Base-by-base conservation (phyloP, 1,140 invertebrate genomes). In the Pseudoatta argentina region DNA sequence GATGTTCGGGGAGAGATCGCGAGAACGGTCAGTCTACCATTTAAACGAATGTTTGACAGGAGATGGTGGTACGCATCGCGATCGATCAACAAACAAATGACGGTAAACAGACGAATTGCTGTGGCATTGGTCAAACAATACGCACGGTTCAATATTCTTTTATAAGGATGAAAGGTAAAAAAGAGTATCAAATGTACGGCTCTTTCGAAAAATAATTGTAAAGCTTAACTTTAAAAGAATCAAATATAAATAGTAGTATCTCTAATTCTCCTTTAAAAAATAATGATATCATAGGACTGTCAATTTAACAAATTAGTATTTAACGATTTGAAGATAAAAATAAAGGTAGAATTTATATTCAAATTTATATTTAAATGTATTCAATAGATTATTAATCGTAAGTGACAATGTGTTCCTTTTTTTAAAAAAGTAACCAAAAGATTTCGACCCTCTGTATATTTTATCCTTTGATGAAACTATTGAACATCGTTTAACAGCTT, bases 81-180 rank as follows among this genome's bases (percentile, higher is more conserved):
- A 89, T 89, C 77, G 85, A 89, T 89, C 59, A 39, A 24, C 34
- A 59, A 57, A 27, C 83, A 82, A 39, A 8, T 39, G 34, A 57
- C 18, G 24, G 77, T 76, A 89, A 89, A 88, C 51, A 86, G 44
- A 57, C 53, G 76, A 89, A 82, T 83, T 89, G 48, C 78, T 63
- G 16, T 57, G 77, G 79, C 72, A 44, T 61, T 82, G 59, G 55
- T 87, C 59, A 77, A 87, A 89, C 53, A 86, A 75, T 39, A 39
- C 34, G n/a, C 69, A 63, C 86, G 79, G 64, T 73, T 55, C 18
- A 16, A 34, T 6, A 8, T 2, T 64, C 8, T 48, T 78, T 24
- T 5, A 30, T 57, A 57, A 57, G 6, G 18, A 57, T 7, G n/a
- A 57, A n/a, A 8, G n/a, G 2, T 8, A 16, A 51, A 51, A 51